Evolutionary conservation across 2,888 invertebrate genomes (phyloP), one percentile per base, ranked within the genome.

Genomic region (Hetaerina titia): DNA sequence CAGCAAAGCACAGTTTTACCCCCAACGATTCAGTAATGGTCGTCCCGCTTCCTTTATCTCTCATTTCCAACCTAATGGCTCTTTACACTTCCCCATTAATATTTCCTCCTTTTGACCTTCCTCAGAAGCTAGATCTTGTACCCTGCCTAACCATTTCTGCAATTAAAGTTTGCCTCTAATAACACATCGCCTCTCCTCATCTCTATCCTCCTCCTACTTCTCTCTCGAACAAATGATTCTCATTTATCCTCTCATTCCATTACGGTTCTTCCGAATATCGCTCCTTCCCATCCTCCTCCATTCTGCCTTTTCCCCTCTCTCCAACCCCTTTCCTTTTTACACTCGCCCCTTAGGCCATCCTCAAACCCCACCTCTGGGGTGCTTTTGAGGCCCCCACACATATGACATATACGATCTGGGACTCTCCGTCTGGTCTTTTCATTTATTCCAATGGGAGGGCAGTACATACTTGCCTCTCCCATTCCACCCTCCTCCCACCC

Each of bases 381-480:
- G 87, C 94, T 94, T 88, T 94, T 63, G 87, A 60, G 63, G 60
- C 57, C 94, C 60, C 81, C 19, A 56, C 87, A 63, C 87, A 60
- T 94, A 94, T 94, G 88, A 88, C 94, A 87, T 87, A 60, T 58
- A 69, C 92, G 92, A 90, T n/a, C 64, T 69, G 90, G 64, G 90
- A 90, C 90, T 90, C 90, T 19, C 64, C 90, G 90, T 31, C 90
- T 90, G 90, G 90, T 22, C 64, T 90, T 90, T 90, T 90, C 90
- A 90, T 90, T 90, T 90, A 90, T 90, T 90, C 90, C 90, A 64
- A 31, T 19, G 90, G 90, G 90, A 90, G 45, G 31, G 56, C 64
- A 45, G 90, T 60, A 58, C 45, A 45, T 45, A 45, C 25, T 25
- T 25, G 25, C 17, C 90, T 90, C 19, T 31, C 17, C 90, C 63